Evolutionary conservation across 1,140 invertebrate species (phyloP), one percentile per base, ranked within the genome.

Genomic region (Coelopa frigida): DNA sequence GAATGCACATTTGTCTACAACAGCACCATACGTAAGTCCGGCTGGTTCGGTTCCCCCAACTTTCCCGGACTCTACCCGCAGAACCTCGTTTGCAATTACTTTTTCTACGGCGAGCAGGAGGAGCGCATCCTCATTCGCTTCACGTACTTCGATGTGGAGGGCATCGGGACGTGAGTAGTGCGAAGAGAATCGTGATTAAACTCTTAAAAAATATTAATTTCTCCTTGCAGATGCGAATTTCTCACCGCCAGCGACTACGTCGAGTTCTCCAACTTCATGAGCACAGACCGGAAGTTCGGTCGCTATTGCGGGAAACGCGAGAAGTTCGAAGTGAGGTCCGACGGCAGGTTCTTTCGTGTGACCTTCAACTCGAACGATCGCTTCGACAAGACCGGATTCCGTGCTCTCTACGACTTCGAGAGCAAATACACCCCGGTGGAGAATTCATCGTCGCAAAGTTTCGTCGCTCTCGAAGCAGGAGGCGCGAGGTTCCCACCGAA

Each of bases 71-170:
- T 81, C 22, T 96, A 96, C 73, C 89, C 92, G 1, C 75, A 90
- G 49, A 84, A 94, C 64, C 90, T 91, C 0, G 89, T 93, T 63
- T 96, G 93, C 64, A 87, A 95, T 73, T 97, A 94, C 68, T 89
- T 91, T 67, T 96, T 97, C 70, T 81, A 92, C 60, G 93, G 90
- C 11, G 77, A 78, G 17, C 73, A 74, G 38, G 81, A 82, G 43
- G 89, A 96, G 61, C 82, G 83, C 53, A 83, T 96, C 35, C 82
- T 84, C 54, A 78, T 97, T 38, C 82, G 86, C 55, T 96, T 96
- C 61, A 80, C 82, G 20, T 89, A 86, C 68, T 95, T 95, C 64
- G 89, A 94, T 65, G 83, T 94, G 7, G 91, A 94, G 72, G 91
- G 91, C 46, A 85, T 93, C 39, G 73, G 81, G 57, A 89, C 87